phyloP scores from a whole-genome alignment of 2,888 invertebrate genomes.

The Sicus ferrugineus region DNA sequence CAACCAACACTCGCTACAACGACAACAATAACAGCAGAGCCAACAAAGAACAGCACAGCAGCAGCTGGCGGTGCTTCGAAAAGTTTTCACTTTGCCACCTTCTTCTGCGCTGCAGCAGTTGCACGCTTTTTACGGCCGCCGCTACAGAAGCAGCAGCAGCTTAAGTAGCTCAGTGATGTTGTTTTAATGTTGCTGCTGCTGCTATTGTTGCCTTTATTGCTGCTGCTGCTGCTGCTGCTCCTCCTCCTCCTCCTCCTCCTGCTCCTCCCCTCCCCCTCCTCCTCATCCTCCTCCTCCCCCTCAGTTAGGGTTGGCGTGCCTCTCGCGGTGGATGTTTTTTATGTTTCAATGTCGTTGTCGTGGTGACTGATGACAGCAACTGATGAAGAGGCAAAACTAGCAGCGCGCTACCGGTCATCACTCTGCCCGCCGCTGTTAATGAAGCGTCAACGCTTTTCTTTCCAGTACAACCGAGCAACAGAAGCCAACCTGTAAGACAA shows the following conservation, averaged over 20 bases:
- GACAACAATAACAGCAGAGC: not conserved
- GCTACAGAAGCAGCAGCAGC: not conserved
- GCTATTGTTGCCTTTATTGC: not conserved
- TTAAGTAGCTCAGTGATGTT: too few relatives aligned
- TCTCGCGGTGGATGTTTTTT: too few relatives aligned
- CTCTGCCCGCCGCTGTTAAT: too few relatives aligned
- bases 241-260: not conserved
- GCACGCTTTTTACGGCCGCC: not conserved
- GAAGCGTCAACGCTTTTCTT: too few relatives aligned
- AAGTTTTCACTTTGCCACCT: constrained; percentile 28
- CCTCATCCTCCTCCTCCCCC: too few relatives aligned
- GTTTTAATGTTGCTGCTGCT: not conserved
- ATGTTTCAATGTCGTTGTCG: too few relatives aligned
- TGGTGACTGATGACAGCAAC: too few relatives aligned
- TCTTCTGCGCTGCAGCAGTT: constrained; percentile 3
- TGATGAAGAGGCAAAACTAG: too few relatives aligned
- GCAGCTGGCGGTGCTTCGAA: constrained; percentile 17
- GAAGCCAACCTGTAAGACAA: too few relatives aligned
- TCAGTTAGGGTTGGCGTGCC: too few relatives aligned
- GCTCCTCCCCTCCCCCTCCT: not conserved
- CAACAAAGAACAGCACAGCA: not conserved
- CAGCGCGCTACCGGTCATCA: too few relatives aligned
- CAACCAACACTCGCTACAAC: not conserved
- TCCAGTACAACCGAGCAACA: too few relatives aligned
- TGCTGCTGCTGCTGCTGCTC: not conserved